A percentile compares a stretch with the other conserved stretches of the same genome.
Conservation (phyloP, 2,888 invertebrate species). For the Tenthredo distinguenda region DNA sequence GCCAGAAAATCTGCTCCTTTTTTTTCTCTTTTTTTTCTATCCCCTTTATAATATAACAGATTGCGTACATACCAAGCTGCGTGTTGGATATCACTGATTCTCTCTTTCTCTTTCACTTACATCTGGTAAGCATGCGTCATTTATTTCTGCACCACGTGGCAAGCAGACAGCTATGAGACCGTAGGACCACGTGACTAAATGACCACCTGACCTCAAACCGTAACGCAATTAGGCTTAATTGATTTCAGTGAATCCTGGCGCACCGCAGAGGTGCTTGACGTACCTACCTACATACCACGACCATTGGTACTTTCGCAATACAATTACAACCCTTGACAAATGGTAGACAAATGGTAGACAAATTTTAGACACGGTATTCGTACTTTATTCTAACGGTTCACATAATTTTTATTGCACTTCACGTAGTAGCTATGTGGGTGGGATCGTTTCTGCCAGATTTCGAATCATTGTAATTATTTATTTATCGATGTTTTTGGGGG, state of each 20-base stretch:
- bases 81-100: not conserved
- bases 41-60: not conserved
- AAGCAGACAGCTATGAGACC: slow-evolving; percentile 16
- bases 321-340: not conserved
- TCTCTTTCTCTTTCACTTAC: not conserved
- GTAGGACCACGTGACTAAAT: slow-evolving; percentile 8
- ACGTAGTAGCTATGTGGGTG: too few species aligned
- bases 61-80: not conserved
- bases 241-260: slow-evolving; percentile 62
- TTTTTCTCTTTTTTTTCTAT: not conserved
- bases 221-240: slow-evolving; percentile 77
- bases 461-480: too few species aligned
- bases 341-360: not conserved
- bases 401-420: not conserved
- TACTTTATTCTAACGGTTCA: too few species aligned
- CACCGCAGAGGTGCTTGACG: slow-evolving; percentile 3
- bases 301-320: not conserved
- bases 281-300: not conserved
- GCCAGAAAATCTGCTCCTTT: not conserved
- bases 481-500: too few species aligned
- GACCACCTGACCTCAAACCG: slow-evolving; percentile 69
- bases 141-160: not conserved
- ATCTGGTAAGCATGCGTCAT: not conserved
- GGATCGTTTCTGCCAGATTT: not conserved
- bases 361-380: not conserved